Evolutionary conservation across 2,113 vertebrate species (phyloP).

Genomic region (Rhadina sibilatrix): DNA sequence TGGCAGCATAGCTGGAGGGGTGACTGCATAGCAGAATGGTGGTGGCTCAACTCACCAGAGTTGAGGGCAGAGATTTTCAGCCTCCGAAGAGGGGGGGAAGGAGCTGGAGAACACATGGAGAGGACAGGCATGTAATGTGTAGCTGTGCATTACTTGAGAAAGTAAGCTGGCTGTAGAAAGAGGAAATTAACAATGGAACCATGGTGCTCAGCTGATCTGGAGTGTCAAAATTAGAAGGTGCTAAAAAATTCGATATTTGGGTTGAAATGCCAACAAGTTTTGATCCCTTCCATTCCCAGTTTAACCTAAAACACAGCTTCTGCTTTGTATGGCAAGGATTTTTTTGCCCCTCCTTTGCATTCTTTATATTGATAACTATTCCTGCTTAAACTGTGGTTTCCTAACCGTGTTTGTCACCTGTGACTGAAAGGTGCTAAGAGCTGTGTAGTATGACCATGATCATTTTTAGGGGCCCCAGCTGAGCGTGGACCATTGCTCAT

Average conservation of each 20-base stretch:
- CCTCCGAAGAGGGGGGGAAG: neutral
- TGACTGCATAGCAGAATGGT: neutral
- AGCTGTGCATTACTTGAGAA: neutral
- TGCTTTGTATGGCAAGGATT: neutral
- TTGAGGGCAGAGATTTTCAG: neutral
- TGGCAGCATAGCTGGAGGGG: neutral
- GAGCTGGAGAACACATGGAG: neutral
- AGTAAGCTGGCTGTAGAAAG: neutral
- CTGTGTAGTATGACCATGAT: neutral
- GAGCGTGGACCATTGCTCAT: accelerated
- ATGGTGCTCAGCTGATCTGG: neutral
- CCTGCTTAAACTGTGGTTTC: neutral
- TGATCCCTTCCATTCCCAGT: neutral
- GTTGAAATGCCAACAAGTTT: neutral
- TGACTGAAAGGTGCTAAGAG: neutral
- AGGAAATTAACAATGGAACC: neutral
- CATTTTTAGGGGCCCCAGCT: neutral
- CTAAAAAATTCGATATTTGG: neutral
- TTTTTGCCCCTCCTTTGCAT: neutral
- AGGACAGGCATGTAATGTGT: neutral
- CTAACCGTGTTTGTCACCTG: neutral
- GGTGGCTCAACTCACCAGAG: neutral
- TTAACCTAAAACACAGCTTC: neutral
- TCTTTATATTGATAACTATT: neutral
- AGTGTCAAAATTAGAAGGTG: neutral